Conservation (phyloP, 2,113 vertebrate genomes). For the Poeciliopsis prolifica region DNA sequence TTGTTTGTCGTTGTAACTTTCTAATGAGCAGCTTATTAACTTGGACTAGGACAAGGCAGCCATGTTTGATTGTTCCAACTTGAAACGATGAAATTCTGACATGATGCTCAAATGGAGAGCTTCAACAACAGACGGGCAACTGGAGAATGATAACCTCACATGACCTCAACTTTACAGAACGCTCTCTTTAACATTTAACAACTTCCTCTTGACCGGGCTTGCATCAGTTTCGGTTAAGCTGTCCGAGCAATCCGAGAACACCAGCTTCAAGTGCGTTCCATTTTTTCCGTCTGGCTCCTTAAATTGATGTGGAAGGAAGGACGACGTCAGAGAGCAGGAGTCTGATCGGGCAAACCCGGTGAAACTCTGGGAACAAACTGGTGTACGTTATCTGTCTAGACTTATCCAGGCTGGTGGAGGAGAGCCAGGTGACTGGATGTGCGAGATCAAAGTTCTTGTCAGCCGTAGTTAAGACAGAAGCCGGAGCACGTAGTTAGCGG, state of each 20-base stretch:
- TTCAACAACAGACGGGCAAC: too few relatives aligned
- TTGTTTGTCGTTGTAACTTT: too few relatives aligned
- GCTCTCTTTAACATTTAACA: too few relatives aligned
- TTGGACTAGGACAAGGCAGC: too few relatives aligned
- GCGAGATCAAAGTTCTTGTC: conserved; percentile 72
- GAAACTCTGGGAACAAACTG: conserved; percentile 49
- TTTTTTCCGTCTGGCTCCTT: conserved; percentile 10
- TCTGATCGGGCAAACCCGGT: conserved; percentile 21
- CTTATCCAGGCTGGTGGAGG: conserved; percentile 53
- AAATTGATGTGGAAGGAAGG: conserved; percentile 13
- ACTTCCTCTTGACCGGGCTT: neutral
- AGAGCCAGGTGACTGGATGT: conserved; percentile 55
- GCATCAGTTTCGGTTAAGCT: neutral
- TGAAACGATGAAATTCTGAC: too few relatives aligned
- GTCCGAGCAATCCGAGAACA: neutral
- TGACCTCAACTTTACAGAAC: neutral
- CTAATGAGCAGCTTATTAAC: too few relatives aligned
- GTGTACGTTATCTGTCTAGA: conserved; percentile 57
- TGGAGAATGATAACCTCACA: neutral
- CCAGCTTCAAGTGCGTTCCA: neutral
- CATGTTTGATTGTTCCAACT: too few relatives aligned
- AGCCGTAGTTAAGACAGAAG: conserved; percentile 46
- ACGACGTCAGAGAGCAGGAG: conserved; percentile 12
- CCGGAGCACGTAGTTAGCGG: conserved; percentile 61
- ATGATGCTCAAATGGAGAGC: too few relatives aligned